A percentile compares a stretch with the other conserved stretches of the same genome.
phyloP scores from a whole-genome alignment of 2,888 invertebrate species.

The Brachyptera putata region DNA sequence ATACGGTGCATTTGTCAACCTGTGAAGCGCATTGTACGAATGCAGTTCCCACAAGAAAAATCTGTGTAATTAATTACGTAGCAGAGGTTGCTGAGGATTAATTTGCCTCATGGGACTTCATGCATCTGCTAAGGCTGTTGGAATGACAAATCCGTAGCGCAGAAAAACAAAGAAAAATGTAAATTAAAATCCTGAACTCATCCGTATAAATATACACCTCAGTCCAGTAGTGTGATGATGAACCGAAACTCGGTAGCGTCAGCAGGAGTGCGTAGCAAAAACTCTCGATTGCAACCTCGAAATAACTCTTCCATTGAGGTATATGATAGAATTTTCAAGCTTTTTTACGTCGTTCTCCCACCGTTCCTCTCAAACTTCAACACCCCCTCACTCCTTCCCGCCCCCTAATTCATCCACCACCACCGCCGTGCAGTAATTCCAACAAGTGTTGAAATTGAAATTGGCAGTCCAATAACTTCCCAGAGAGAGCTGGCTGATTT shows the following conservation, averaged over 20 bases:
- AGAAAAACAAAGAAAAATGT: background rate
- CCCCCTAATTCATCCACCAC: background rate
- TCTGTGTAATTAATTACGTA: too few relatives aligned
- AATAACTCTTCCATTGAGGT: background rate
- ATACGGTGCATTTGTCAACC: too few relatives aligned
- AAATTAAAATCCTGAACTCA: background rate
- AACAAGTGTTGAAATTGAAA: slow-evolving; percentile 25
- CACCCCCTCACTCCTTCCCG: background rate
- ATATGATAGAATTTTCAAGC: too few relatives aligned
- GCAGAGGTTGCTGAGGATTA: too few relatives aligned
- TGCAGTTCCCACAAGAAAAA: too few relatives aligned
- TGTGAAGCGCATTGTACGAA: too few relatives aligned
- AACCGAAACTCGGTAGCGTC: too few relatives aligned
- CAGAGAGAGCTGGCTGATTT: slow-evolving; percentile 10
- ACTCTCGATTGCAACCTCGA: too few relatives aligned
- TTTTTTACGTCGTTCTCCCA: too few relatives aligned
- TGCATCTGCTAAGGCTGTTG: background rate
- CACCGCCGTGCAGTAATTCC: background rate
- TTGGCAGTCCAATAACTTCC: slow-evolving; percentile 25
- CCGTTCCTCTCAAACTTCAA: background rate
- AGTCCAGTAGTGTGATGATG: too few relatives aligned
- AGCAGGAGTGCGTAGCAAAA: too few relatives aligned
- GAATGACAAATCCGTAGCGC: background rate
- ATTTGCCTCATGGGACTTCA: background rate
- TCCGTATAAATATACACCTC: background rate